Percentiles rank a stretch among this genome's conserved stretches.
These are phyloP conservation scores for Sorex fumeus DNA, from an alignment of 2,113 vertebrate genomes.

Conservation along the genomic window DNA sequence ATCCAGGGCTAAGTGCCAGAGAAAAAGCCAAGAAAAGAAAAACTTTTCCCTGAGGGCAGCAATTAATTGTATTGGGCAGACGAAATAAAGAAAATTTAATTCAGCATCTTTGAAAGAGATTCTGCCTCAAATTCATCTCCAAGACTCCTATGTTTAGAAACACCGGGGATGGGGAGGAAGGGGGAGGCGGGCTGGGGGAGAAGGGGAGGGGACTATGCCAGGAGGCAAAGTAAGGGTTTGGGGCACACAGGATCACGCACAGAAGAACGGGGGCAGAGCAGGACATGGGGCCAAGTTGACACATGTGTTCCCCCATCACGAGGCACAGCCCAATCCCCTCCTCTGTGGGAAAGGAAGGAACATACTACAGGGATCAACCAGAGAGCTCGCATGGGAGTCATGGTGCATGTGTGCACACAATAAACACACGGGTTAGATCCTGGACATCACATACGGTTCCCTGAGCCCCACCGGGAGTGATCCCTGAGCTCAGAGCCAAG, in stretches of 20 bases:
- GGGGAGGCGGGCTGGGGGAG: background rate
- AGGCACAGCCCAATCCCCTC: too few species aligned
- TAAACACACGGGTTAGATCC: too few species aligned
- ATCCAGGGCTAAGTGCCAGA: background rate
- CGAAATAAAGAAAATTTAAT: slow-evolving; percentile 50
- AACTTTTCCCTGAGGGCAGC: slow-evolving; percentile 32
- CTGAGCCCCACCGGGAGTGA: too few species aligned
- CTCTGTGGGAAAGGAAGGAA: too few species aligned
- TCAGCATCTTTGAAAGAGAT: slow-evolving; percentile 69
- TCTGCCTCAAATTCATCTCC: slow-evolving; percentile 11
- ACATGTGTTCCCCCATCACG: too few species aligned
- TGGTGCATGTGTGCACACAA: too few species aligned
- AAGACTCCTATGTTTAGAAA: slow-evolving; percentile 51
- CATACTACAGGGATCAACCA: too few species aligned
- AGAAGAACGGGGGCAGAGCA: too few species aligned
- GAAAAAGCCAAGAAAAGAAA: slow-evolving; percentile 58
- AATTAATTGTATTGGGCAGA: slow-evolving; percentile 66
- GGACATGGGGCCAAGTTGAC: too few species aligned
- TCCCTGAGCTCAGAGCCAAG: too few species aligned
- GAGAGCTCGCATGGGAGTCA: too few species aligned
- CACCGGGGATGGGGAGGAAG: background rate
- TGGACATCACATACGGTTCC: too few species aligned
- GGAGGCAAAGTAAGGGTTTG: background rate
- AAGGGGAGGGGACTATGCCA: background rate
- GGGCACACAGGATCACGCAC: slow-evolving; percentile 31